A percentile compares a stretch with the other conserved stretches of the same genome.
phyloP scores from a whole-genome alignment of 2,888 invertebrate species.

The Rhogogaster chlorosoma region DNA sequence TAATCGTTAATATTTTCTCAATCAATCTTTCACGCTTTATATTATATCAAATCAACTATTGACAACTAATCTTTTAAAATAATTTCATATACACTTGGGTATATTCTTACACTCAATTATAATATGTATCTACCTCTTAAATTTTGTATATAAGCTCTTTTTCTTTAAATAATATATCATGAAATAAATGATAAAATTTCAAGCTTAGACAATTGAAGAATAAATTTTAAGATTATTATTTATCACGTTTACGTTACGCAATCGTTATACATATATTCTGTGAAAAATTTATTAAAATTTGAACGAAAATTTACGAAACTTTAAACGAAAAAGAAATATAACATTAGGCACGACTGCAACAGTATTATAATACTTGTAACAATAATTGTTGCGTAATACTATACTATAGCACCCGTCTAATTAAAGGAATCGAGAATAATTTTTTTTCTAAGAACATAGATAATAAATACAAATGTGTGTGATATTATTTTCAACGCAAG shows the following conservation, averaged over 20 bases:
- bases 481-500: not conserved
- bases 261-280: not conserved
- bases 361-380: constrained; percentile 1
- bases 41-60: constrained; percentile 14
- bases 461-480: not conserved
- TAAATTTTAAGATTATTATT: not conserved
- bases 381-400: constrained; percentile 13
- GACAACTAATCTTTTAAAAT: not conserved
- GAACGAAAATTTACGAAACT: not conserved
- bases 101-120: not conserved
- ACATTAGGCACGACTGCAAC: not conserved
- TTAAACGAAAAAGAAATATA: not conserved
- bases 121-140: not conserved
- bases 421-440: not conserved
- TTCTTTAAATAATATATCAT: not conserved
- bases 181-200: not conserved
- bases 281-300: not conserved
- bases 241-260: not conserved
- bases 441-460: not conserved
- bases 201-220: not conserved
- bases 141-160: not conserved
- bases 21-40: constrained; percentile 17
- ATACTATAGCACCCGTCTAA: not conserved
- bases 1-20: not conserved
- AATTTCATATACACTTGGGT: constrained; percentile 38